Base-by-base conservation (phyloP, 92 coral and sea anemone species). In the Blastomussa wellsi region DNA sequence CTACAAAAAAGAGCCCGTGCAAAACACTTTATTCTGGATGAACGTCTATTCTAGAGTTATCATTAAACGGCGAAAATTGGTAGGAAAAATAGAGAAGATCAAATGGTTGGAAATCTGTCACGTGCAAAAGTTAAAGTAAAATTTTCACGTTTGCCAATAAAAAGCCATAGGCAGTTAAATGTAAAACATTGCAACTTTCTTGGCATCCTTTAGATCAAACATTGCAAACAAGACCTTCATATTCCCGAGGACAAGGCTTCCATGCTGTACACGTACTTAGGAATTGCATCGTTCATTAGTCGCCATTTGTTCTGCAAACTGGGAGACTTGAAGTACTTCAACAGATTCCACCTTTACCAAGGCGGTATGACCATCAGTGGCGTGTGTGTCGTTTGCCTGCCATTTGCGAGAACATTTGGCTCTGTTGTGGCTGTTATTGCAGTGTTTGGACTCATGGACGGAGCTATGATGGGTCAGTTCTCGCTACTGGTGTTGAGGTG, bases 221-320 rank as follows among this genome's bases (percentile, higher is more conserved):
- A 85, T 64, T 85, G 89, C 7, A 55, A 66, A 6, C 81, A 92
- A 15, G 92, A 86, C 57, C 78, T 89, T 24, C 47, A 71, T 3
- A 86, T 89, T 28, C 32, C 90, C 15, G 86, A 69, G 14, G 68
- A 89, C 42, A 66, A 72, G 10, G 78, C 85, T 10, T 79, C 92
- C 13, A 78, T 57, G 80, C 71, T 92, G 5, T 92, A 57, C 86
- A 82, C 74, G 1, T 92, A 92, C 72, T 60, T 92, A 38, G 92
- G 90, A 7, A 59, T 82, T 35, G 60, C 89, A 1, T 84, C 80
- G 1, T 48, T 86, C 62, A 16, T 92, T 35, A 89, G 94, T 62
- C 92, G 92, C 36, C 42, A 69, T 37, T 28, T 83, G 15, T 92
- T 81, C 85, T 89, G 94, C 76, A 89, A 86, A 72, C 59, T 92